A percentile compares a stretch with the other conserved stretches of the same genome.
These are phyloP conservation scores for Stenodema calcarata DNA, from an alignment of 2,888 invertebrate genomes.

Conservation along the genomic window DNA sequence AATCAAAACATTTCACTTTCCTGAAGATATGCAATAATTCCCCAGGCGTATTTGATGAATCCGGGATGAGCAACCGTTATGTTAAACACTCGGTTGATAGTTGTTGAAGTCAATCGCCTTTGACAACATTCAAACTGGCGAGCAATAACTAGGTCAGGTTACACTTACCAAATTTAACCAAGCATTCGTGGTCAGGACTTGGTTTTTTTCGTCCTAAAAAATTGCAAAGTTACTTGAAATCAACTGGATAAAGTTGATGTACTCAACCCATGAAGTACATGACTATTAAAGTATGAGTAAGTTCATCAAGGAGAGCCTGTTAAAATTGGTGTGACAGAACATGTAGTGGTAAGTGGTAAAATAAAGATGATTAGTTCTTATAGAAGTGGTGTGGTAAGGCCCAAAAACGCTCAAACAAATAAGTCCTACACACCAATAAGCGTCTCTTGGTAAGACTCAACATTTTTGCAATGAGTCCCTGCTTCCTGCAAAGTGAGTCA, in stretches of 20 bases:
- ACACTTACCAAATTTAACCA: conserved; percentile 69
- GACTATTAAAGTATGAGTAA: no score
- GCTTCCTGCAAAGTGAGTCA: no score
- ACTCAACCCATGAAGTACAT: not conserved
- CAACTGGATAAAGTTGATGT: not conserved
- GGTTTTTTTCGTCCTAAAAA: conserved; percentile 96
- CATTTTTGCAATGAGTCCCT: no score
- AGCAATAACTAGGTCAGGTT: not conserved
- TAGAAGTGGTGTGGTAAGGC: no score
- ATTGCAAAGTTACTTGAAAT: conserved; percentile 57
- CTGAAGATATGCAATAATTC: not conserved
- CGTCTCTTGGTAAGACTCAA: no score
- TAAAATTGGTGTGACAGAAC: no score
- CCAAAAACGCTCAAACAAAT: no score
- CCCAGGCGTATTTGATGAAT: not conserved
- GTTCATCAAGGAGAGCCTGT: no score
- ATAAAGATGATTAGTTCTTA: no score
- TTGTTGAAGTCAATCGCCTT: not conserved
- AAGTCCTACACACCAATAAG: no score
- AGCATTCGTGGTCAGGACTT: conserved; percentile 69
- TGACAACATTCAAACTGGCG: conserved; percentile 30
- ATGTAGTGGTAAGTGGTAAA: no score
- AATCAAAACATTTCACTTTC: not conserved
- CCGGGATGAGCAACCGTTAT: not conserved
- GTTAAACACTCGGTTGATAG: not conserved